phyloP scores from a whole-genome alignment of 2,113 vertebrate species.

The Nycticryphes semicollaris region DNA sequence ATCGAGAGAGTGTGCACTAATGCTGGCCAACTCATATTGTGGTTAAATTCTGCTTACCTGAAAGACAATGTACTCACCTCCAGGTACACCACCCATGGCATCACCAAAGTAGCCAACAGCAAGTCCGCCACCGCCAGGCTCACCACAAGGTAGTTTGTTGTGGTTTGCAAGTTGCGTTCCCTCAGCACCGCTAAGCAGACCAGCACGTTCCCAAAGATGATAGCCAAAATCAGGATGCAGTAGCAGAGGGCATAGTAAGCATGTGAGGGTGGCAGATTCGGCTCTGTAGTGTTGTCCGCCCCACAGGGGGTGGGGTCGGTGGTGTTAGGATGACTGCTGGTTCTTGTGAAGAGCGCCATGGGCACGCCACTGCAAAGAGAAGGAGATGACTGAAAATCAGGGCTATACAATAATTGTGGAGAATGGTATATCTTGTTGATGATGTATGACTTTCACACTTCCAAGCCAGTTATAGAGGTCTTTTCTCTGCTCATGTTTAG shows the following conservation, averaged over 20 bases:
- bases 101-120: constrained; percentile 91
- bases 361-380: background rate
- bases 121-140: constrained; percentile 92
- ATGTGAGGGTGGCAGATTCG: constrained; percentile 24
- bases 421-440: background rate
- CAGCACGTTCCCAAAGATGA: constrained; percentile 89
- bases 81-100: constrained; percentile 95
- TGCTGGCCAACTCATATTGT: rapidly evolving
- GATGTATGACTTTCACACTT: background rate
- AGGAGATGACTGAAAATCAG: background rate
- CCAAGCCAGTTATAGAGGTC: background rate
- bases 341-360: constrained; percentile 81
- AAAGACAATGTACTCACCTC: constrained; percentile 91
- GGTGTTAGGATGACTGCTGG: constrained; percentile 77
- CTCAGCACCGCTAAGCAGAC: constrained; percentile 90
- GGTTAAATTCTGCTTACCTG: background rate
- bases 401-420: background rate
- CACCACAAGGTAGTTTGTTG: constrained; percentile 95
- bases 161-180: constrained; percentile 88
- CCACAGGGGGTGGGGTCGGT: constrained; percentile 60
- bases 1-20: background rate
- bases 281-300: constrained; percentile 73
- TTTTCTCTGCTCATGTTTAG: background rate
- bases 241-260: constrained; percentile 90
- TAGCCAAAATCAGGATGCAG: constrained; percentile 87